These are phyloP conservation scores for Chlamydotis undulata DNA, from an alignment of 2,113 vertebrate genomes.

Conservation along the genomic window DNA sequence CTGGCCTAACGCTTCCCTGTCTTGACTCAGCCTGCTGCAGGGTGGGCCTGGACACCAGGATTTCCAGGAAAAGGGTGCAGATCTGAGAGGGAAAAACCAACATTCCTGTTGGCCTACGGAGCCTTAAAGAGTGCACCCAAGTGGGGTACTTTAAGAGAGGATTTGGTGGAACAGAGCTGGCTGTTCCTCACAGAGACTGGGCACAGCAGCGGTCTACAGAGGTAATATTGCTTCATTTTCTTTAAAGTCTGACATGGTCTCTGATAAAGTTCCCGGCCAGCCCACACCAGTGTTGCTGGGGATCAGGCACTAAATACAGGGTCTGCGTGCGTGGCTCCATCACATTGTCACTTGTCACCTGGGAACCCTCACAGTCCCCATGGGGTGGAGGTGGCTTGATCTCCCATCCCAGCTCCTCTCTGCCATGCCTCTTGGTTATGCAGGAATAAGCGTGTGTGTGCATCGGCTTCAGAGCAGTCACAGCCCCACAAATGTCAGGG, in stretches of 20 bases:
- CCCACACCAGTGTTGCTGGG: neutral
- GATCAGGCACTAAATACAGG: neutral
- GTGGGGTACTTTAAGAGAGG: fast-evolving
- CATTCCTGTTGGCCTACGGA: neutral
- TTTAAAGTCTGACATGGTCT: neutral
- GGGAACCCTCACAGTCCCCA: neutral
- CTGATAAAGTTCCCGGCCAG: neutral
- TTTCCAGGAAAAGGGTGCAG: neutral
- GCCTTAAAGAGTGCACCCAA: neutral
- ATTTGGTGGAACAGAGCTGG: neutral
- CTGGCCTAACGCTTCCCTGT: neutral
- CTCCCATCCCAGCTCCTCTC: fast-evolving
- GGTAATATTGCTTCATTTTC: neutral
- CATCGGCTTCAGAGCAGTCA: neutral
- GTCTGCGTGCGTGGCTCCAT: neutral
- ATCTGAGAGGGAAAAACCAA: fast-evolving
- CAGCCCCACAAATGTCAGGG: neutral
- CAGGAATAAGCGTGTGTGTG: neutral
- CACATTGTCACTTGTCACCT: neutral
- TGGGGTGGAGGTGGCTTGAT: neutral
- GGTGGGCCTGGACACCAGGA: neutral
- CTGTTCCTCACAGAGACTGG: neutral
- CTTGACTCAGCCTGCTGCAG: neutral
- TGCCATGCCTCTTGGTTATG: neutral
- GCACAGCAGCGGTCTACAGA: neutral